Conservation (phyloP, 2,797 vertebrate genomes). For the Brachyalestes nurse region DNA sequence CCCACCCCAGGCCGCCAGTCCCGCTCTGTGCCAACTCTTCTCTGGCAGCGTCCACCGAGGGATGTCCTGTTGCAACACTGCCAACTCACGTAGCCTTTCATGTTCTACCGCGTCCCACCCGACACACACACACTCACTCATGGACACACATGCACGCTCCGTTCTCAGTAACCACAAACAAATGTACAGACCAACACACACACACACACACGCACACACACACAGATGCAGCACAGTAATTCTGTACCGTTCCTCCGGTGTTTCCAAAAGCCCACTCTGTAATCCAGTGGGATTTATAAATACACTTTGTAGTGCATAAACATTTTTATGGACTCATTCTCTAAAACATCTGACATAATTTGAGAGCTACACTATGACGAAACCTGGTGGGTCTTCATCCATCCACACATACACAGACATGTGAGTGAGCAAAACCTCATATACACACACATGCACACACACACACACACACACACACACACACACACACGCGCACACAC, state of each 20-base stretch:
- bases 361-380: constrained; percentile 74
- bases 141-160: not conserved
- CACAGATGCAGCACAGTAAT: constrained; percentile 32
- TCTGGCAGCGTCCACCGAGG: constrained; percentile 78
- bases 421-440: not conserved
- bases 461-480: constrained; percentile 19
- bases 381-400: constrained; percentile 53
- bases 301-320: constrained; percentile 83
- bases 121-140: constrained; percentile 47
- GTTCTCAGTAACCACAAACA: too few species aligned
- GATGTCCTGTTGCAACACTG: constrained; percentile 82
- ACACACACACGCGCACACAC: constrained; percentile 14
- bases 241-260: constrained; percentile 52
- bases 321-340: constrained; percentile 80
- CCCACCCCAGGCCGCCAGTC: constrained; percentile 63
- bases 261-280: constrained; percentile 72
- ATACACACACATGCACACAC: constrained; percentile 28
- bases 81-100: constrained; percentile 76
- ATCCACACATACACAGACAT: constrained; percentile 28
- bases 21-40: constrained; percentile 76
- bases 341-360: constrained; percentile 76
- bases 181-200: too few species aligned
- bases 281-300: constrained; percentile 82
- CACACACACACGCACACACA: not conserved
- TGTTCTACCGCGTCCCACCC: constrained; percentile 49